Evolutionary conservation across 92 coral and sea anemone species (phyloP).

Genomic region (Parazoanthus darwini): DNA sequence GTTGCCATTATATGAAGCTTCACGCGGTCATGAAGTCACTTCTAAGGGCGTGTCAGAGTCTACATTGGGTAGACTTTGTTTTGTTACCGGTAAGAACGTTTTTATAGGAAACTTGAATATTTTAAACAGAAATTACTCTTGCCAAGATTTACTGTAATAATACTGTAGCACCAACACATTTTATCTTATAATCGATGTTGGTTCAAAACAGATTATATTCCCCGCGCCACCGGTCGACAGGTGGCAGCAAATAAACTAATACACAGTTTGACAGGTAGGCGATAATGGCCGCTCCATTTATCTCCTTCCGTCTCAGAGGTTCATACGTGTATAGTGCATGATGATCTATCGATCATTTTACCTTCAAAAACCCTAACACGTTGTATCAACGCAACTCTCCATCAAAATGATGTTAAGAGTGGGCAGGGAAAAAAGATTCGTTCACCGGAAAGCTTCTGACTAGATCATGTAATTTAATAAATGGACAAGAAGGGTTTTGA

Average conservation of each 20-base stretch:
- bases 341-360: no score
- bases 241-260: neutral
- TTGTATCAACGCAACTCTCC: no score
- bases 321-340: neutral
- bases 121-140: neutral
- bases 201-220: neutral
- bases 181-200: neutral
- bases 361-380: no score
- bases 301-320: neutral
- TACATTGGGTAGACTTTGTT: neutral
- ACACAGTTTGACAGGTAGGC: neutral
- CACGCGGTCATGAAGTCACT: slow-evolving; percentile 28
- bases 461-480: no score
- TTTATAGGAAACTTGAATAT: neutral
- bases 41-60: neutral
- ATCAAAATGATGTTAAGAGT: no score
- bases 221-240: neutral
- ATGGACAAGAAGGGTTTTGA: no score
- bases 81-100: neutral
- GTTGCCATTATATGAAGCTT: neutral
- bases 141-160: neutral
- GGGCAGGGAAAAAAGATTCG: no score
- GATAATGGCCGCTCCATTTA: neutral
- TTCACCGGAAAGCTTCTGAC: no score
- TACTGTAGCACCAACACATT: neutral